These are phyloP conservation scores for Hepsetus odoe DNA, from an alignment of 2,113 vertebrate genomes.

Conservation along the genomic window DNA sequence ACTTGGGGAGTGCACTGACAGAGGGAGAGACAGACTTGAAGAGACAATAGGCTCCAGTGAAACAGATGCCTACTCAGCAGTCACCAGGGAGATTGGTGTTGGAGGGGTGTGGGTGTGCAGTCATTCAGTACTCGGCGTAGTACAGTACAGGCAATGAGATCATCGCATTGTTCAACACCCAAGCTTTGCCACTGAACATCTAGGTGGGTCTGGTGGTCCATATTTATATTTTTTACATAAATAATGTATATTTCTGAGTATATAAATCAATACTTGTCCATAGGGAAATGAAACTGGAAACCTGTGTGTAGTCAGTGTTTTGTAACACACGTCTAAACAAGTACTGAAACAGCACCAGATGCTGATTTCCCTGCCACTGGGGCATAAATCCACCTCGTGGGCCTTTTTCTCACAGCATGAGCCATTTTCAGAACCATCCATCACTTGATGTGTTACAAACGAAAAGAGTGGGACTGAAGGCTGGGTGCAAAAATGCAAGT, in stretches of 20 bases:
- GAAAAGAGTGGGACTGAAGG: neutral
- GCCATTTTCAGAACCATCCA: neutral
- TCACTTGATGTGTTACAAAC: neutral
- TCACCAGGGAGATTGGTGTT: constrained; percentile 12
- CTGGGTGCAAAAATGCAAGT: neutral
- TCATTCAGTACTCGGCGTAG: neutral
- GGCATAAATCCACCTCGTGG: neutral
- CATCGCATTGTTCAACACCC: neutral
- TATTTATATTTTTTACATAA: too few species aligned
- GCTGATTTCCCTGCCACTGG: neutral
- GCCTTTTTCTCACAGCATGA: neutral
- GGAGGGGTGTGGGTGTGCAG: neutral
- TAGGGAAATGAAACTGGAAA: neutral
- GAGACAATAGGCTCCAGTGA: constrained; percentile 41
- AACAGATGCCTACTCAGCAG: constrained; percentile 49
- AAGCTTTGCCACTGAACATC: neutral
- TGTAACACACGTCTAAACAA: neutral
- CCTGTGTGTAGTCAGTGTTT: neutral
- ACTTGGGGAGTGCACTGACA: neutral
- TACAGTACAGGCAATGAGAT: too few species aligned
- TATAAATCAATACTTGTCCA: neutral
- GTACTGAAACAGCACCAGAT: neutral
- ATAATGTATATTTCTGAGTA: too few species aligned
- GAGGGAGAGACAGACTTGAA: neutral
- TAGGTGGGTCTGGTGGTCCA: neutral